phyloP scores from a whole-genome alignment of 2,888 invertebrate species.

The Vandiemenella viatica region DNA sequence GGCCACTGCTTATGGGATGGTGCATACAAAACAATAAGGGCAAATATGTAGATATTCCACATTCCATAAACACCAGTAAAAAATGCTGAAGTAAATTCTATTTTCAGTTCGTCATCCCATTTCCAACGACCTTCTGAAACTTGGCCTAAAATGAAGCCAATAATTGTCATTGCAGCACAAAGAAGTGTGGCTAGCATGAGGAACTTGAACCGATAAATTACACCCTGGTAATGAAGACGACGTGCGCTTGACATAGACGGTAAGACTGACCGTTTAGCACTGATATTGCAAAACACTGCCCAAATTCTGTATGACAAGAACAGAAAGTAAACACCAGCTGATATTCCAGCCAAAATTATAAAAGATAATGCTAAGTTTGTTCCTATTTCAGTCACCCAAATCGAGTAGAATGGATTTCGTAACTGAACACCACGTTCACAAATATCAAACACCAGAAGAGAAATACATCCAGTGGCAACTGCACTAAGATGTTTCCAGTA shows the following conservation, averaged over 20 bases:
- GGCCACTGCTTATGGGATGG: slow-evolving; percentile 92
- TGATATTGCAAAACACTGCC: slow-evolving; percentile 82
- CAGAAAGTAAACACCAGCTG: slow-evolving; percentile 79
- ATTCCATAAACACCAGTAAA: slow-evolving; percentile 97
- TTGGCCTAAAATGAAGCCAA: slow-evolving; percentile 64
- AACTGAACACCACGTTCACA: slow-evolving; percentile 93
- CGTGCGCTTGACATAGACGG: slow-evolving; percentile 89
- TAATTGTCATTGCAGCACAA: slow-evolving; percentile 86
- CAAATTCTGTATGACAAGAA: slow-evolving; percentile 90
- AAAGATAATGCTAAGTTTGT: slow-evolving; percentile 78
- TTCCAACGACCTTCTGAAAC: slow-evolving; percentile 87
- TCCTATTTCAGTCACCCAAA: slow-evolving; percentile 89
- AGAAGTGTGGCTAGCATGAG: slow-evolving; percentile 87
- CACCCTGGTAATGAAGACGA: slow-evolving; percentile 85
- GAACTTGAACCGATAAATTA: slow-evolving; percentile 96
- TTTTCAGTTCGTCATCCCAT: slow-evolving; percentile 73
- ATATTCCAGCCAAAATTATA: slow-evolving; percentile 81
- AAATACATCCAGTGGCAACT: slow-evolving; percentile 77
- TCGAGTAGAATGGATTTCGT: slow-evolving; percentile 92
- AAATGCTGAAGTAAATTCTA: slow-evolving; percentile 93
- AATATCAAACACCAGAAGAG: slow-evolving; percentile 89
- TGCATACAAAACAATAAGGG: slow-evolving; percentile 87
- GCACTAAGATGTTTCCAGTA: slow-evolving; percentile 95
- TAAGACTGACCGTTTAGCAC: slow-evolving; percentile 67
- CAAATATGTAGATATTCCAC: slow-evolving; percentile 99